Conservation (phyloP, 2,888 invertebrate species). For the Nebria brevicollis region DNA sequence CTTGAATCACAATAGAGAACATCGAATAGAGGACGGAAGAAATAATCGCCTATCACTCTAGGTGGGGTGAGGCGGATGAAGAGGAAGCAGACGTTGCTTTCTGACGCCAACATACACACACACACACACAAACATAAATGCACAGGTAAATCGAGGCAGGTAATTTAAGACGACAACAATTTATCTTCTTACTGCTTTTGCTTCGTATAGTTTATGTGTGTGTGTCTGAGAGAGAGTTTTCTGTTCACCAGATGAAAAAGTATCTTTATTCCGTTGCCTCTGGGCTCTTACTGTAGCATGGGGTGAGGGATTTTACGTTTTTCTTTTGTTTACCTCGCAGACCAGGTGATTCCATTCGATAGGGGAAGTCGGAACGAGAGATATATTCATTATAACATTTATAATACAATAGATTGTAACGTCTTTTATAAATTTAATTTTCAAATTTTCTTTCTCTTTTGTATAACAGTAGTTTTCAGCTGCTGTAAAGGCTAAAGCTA, state of each 20-base stretch:
- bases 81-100: neutral
- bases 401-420: neutral
- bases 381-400: neutral
- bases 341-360: neutral
- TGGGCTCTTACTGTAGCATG: neutral
- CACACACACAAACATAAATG: neutral
- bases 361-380: neutral
- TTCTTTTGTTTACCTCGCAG: neutral
- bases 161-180: neutral
- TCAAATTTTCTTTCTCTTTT: neutral
- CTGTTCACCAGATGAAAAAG: neutral
- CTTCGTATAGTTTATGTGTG: neutral
- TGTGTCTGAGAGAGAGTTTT: neutral
- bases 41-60: neutral
- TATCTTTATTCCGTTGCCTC: neutral
- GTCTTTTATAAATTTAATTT: neutral
- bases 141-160: slow-evolving; percentile 1
- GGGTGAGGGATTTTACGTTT: neutral
- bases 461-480: too few species aligned
- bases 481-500: too few species aligned
- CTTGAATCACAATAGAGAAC: neutral
- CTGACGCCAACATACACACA: neutral
- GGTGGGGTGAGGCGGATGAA: neutral
- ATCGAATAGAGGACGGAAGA: neutral
- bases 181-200: neutral